A percentile compares a stretch with the other conserved stretches of the same genome.
phyloP scores from a whole-genome alignment of 2,888 invertebrate genomes.

The Morpho deidamia region DNA sequence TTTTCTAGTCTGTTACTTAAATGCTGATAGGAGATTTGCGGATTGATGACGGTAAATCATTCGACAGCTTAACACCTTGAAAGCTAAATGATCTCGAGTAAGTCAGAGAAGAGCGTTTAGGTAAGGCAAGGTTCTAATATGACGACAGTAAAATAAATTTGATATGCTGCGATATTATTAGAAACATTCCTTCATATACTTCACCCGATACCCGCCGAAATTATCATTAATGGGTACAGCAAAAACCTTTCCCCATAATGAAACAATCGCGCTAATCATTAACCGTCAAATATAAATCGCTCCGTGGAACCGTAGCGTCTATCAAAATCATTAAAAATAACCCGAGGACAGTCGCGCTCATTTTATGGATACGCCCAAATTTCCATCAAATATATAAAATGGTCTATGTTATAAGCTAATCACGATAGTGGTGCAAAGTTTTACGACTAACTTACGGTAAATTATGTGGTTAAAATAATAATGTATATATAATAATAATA shows the following conservation, averaged over 20 bases:
- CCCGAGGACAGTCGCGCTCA: slow-evolving; percentile 55
- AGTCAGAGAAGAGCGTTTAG: too few species aligned
- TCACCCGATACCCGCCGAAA: slow-evolving; percentile 1
- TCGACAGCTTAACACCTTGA: too few species aligned
- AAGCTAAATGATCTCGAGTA: too few species aligned
- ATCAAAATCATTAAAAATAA: slow-evolving; percentile 43
- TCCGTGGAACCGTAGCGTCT: slow-evolving; percentile 14
- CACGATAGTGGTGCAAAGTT: slow-evolving; percentile 10
- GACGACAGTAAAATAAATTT: too few species aligned
- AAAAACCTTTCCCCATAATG: slow-evolving; percentile 33
- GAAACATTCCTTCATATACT: background rate
- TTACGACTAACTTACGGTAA: too few species aligned
- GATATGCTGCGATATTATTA: background rate
- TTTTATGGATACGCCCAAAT: slow-evolving; percentile 73
- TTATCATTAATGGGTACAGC: slow-evolving; percentile 15
- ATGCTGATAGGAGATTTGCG: too few species aligned
- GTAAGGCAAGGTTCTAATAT: too few species aligned
- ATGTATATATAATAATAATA: too few species aligned
- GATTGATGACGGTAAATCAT: too few species aligned
- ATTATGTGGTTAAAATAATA: too few species aligned
- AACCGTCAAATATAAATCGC: slow-evolving; percentile 23
- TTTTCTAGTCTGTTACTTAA: too few species aligned
- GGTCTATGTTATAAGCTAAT: slow-evolving; percentile 29
- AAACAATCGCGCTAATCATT: slow-evolving; percentile 28
- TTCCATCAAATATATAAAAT: slow-evolving; percentile 59